phyloP scores from a whole-genome alignment of 2,888 invertebrate species.

The Protophormia terraenovae region DNA sequence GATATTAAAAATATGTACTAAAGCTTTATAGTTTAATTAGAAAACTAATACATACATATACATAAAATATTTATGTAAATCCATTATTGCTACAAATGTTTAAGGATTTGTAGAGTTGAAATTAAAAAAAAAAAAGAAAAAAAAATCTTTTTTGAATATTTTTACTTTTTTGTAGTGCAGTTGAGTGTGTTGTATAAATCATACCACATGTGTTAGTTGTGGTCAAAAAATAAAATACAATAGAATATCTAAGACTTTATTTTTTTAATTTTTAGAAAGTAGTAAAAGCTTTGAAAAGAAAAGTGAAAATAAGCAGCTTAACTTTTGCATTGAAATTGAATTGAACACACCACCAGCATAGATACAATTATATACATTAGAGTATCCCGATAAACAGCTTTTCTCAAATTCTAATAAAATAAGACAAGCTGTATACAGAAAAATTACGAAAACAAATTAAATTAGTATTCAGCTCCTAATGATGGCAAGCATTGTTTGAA shows the following conservation, averaged over 20 bases:
- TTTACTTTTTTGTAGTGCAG: not conserved
- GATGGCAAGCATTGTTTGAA: no score
- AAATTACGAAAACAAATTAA: no score
- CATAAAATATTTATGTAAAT: not conserved
- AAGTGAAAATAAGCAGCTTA: constrained; percentile 43
- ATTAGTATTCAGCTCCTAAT: no score
- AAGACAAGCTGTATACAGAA: no score
- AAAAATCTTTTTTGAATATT: not conserved
- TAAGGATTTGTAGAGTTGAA: not conserved
- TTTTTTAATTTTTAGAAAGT: not conserved
- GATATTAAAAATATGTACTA: not conserved
- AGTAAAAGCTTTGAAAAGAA: not conserved
- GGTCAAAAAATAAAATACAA: not conserved
- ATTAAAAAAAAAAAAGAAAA: no score
- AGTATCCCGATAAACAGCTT: no score
- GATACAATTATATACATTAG: not conserved
- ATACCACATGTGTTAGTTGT: not conserved
- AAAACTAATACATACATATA: not conserved
- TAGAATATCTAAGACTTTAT: not conserved
- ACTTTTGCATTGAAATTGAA: constrained; percentile 26
- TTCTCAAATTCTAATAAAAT: no score
- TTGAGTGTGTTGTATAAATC: not conserved
- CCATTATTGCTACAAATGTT: not conserved
- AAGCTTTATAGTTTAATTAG: not conserved
- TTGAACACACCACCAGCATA: not conserved